Evolutionary conservation across 2,888 invertebrate genomes (phyloP), one percentile per base, ranked within the genome.

Genomic region (Volucella zonaria): DNA sequence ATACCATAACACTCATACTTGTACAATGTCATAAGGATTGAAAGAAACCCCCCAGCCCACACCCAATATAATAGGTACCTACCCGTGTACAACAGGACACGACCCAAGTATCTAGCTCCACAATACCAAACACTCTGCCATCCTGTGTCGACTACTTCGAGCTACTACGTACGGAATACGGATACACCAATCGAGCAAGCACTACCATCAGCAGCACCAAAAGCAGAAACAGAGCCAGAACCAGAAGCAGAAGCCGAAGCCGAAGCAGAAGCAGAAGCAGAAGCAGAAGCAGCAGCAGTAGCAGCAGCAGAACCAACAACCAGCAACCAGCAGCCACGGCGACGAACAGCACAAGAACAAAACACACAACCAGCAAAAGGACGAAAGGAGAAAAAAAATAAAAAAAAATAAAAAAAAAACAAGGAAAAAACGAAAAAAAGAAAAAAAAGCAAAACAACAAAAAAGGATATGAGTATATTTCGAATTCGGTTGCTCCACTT

Each of bases 401-500:
- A 51, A 68, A 59, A 38, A 56, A 49, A 40, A 31, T 6, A 54
- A 42, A 47, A 45, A 54, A 23, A 23, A 23, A 23, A 23, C 18
- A 23, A 23, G 18, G 18, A 14, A 56, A 15, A 62, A 67, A 75
- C 68, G 42, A 43, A 43, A 14, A 18, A 23, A 54, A 74, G 70
- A 58, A 43, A 43, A 14, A 18, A 23, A 54, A 74, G 70, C 58
- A 78, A 68, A 59, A 42, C 66, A 15, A 62, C 45, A 76, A 71
- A 75, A 83, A 70, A 82, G 71, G 78, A 78, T 78, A 86, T 77
- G 85, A 67, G 76, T 86, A 86, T 82, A 78, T 82, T 86, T 86
- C 82, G 86, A 86, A 86, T 86, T 86, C 82, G 82, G 86, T 86
- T 86, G 82, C 86, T 82, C 86, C 86, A 86, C 82, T 82, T 86